Percentiles rank a stretch among this genome's conserved stretches.
Conservation (phyloP, 2,888 invertebrate genomes). For the Chelonus formosanus region DNA sequence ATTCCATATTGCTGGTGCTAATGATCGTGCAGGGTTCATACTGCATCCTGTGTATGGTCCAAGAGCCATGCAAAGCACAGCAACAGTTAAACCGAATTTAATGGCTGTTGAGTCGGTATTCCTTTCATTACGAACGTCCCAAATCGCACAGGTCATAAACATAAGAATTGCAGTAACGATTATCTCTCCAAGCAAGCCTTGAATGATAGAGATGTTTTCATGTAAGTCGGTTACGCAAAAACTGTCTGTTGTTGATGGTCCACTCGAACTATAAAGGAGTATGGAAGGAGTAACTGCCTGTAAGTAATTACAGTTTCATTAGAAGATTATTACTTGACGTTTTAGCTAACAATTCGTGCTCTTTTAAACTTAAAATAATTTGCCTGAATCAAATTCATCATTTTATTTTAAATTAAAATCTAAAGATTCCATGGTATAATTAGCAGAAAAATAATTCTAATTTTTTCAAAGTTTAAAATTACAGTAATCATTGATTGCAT, state of each 20-base stretch:
- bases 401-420: no score
- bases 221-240: constrained; percentile 52
- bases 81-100: constrained; percentile 75
- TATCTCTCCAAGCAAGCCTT: constrained; percentile 73
- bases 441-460: no score
- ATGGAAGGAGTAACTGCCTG: constrained; percentile 57
- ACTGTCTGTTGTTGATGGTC: background rate
- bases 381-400: no score
- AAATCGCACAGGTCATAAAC: constrained; percentile 74
- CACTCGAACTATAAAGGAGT: constrained; percentile 36
- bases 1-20: constrained; percentile 78
- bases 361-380: background rate
- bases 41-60: constrained; percentile 77
- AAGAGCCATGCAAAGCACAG: constrained; percentile 73
- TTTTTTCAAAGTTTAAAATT: no score
- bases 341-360: no score
- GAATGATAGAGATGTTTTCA: constrained; percentile 49
- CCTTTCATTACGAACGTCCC: constrained; percentile 75
- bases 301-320: constrained; percentile 11
- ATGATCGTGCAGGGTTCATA: constrained; percentile 77
- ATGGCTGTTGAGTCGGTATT: constrained; percentile 74
- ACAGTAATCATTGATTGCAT: no score
- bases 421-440: no score
- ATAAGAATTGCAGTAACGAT: constrained; percentile 73
- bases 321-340: no score